phyloP scores from a whole-genome alignment of 1,140 invertebrate genomes.

The Cyclina sinensis region DNA sequence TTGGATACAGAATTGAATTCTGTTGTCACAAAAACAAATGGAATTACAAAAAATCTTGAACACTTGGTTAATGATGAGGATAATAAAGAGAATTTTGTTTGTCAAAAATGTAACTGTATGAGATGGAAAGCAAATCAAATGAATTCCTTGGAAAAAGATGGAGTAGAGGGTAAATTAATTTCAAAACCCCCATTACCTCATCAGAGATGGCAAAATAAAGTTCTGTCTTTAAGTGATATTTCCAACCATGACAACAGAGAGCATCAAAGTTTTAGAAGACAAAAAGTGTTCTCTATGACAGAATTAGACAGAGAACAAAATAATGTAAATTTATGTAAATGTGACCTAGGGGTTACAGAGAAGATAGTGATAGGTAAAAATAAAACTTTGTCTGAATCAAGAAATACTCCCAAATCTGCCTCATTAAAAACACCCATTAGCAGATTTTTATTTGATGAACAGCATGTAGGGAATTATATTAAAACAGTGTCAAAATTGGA shows the following conservation, averaged over 20 bases:
- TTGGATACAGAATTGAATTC: not conserved
- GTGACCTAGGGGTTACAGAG: not conserved
- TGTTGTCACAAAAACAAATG: not conserved
- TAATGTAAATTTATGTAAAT: not conserved
- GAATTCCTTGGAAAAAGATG: not conserved
- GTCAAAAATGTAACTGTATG: not conserved
- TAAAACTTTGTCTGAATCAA: not conserved
- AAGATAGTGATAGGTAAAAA: not conserved
- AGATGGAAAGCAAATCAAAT: not conserved
- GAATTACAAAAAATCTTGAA: not conserved
- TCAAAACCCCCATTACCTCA: conserved; percentile 57
- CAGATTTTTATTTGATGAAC: conserved; percentile 62
- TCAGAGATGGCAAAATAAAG: not conserved
- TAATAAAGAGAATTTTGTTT: conserved; percentile 1
- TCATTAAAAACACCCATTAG: not conserved
- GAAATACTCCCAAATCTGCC: conserved; percentile 23
- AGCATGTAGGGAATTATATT: conserved; percentile 31
- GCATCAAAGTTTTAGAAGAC: not conserved
- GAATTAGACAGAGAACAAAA: conserved; percentile 20
- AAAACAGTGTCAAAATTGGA: conserved; percentile 42
- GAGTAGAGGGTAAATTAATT: not conserved
- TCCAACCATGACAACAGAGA: not conserved
- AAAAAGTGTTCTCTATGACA: conserved; percentile 11
- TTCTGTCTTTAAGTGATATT: conserved; percentile 52
- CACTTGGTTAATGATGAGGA: not conserved